These are phyloP conservation scores for Linurgus olivaceus DNA, from an alignment of 2,797 vertebrate genomes.

Conservation along the genomic window DNA sequence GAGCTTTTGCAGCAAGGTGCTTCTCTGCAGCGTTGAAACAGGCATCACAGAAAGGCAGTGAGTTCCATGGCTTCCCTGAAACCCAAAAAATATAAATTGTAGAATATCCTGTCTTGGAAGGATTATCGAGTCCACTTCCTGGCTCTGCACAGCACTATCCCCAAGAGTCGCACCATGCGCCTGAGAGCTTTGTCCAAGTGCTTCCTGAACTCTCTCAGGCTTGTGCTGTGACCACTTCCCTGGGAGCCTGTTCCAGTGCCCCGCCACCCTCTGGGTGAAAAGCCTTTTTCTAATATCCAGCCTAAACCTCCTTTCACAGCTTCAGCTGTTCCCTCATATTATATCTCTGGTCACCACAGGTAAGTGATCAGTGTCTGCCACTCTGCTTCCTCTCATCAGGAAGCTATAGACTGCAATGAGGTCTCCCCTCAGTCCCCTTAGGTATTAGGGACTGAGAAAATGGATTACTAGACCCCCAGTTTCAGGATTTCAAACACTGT, in stretches of 20 bases:
- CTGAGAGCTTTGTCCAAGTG: neutral
- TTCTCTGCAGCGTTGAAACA: neutral
- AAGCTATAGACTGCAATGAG: neutral
- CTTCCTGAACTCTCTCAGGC: neutral
- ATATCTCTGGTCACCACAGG: neutral
- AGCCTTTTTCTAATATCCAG: neutral
- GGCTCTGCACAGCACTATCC: neutral
- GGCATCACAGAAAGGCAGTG: rapidly evolving
- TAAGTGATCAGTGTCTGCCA: neutral
- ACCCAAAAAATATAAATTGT: neutral
- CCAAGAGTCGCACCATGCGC: neutral
- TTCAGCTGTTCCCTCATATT: neutral
- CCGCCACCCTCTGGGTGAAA: rapidly evolving
- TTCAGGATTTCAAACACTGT: neutral
- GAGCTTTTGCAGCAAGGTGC: neutral
- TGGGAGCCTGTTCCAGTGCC: neutral
- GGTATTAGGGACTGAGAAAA: neutral
- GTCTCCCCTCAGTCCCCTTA: neutral
- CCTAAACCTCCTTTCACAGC: neutral
- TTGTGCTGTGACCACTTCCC: neutral
- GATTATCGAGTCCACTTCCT: neutral
- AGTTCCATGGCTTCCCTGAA: neutral
- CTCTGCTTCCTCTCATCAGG: neutral
- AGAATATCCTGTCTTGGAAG: neutral
- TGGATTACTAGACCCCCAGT: neutral